Evolutionary conservation across 2,888 invertebrate species (phyloP).

Genomic region (Lathronympha strigana): DNA sequence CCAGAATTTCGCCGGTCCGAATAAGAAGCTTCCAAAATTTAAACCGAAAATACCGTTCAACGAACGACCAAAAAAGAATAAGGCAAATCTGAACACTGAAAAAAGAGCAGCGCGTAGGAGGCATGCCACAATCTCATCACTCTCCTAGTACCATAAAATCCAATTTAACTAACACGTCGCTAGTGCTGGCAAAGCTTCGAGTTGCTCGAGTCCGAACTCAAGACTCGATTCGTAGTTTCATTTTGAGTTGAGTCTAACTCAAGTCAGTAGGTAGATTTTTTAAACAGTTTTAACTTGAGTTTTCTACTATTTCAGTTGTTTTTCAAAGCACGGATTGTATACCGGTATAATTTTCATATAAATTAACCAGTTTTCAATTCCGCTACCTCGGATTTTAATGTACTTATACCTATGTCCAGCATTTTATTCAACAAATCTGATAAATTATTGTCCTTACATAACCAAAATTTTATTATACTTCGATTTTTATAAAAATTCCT

Average conservation of each 20-base stretch:
- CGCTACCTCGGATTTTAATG: too few species aligned
- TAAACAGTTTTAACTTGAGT: too few species aligned
- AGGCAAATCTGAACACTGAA: not conserved
- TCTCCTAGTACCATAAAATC: conserved; percentile 23
- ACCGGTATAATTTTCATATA: too few species aligned
- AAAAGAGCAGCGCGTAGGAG: not conserved
- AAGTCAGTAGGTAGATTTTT: too few species aligned
- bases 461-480: too few species aligned
- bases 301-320: too few species aligned
- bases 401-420: too few species aligned
- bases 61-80: not conserved
- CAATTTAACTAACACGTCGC: conserved; percentile 26
- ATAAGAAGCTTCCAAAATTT: not conserved
- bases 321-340: too few species aligned
- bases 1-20: not conserved
- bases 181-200: not conserved
- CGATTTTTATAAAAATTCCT: too few species aligned
- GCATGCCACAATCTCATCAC: conserved; percentile 12
- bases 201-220: not conserved
- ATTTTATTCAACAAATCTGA: too few species aligned
- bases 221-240: not conserved
- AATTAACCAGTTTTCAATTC: too few species aligned
- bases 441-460: too few species aligned
- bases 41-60: not conserved
- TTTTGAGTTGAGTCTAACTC: not conserved